Conservation (phyloP, 2,888 invertebrate genomes). For the Coelinius sp. region DNA sequence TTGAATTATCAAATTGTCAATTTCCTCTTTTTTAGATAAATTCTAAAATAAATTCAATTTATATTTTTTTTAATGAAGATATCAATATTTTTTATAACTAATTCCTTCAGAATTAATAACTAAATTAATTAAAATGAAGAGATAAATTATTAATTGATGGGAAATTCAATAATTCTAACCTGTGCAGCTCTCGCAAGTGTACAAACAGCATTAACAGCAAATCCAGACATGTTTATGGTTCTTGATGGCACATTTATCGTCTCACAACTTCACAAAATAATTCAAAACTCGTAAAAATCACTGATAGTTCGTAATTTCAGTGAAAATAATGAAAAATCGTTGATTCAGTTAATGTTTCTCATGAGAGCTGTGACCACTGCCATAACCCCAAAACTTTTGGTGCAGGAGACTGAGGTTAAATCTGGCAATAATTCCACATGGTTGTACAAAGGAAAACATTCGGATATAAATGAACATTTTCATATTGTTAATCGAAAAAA, state of each 20-base stretch:
- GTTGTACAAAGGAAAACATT: not conserved
- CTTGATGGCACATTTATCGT: not conserved
- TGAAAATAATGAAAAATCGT: not conserved
- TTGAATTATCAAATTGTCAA: no score
- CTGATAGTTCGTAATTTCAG: not conserved
- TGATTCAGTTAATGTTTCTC: not conserved
- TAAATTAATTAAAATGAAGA: not conserved
- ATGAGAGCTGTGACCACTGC: not conserved
- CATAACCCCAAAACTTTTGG: not conserved
- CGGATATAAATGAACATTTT: not conserved
- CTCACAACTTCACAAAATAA: not conserved
- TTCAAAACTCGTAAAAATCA: not conserved
- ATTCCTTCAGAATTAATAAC: not conserved
- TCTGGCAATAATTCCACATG: conserved; percentile 6
- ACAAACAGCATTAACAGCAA: not conserved
- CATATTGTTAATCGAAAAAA: not conserved
- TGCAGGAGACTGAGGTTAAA: not conserved
- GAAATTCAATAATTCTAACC: conserved; percentile 5
- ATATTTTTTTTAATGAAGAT: no score
- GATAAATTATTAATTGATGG: not conserved
- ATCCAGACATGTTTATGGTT: not conserved
- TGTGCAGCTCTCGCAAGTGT: conserved; percentile 5
- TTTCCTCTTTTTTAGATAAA: no score
- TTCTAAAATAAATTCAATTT: not conserved
- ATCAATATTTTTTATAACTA: no score